phyloP scores from a whole-genome alignment of 1,140 invertebrate species.

The Drosophila ironensis region DNA sequence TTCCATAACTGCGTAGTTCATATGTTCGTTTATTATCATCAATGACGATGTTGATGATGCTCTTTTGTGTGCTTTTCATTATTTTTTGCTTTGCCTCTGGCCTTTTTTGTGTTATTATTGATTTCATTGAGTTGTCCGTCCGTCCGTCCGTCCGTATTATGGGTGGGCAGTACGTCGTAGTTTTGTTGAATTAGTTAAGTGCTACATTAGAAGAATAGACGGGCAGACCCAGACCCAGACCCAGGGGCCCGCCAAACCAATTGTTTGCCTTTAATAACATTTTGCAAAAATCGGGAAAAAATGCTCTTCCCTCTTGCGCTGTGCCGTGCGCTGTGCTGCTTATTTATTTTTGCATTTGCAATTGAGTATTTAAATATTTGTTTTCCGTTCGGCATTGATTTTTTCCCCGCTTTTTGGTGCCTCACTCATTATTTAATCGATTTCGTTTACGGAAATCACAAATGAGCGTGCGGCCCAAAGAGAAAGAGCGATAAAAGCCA shows the following conservation, averaged over 20 bases:
- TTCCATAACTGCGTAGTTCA: constrained; percentile 72
- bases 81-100: constrained; percentile 33
- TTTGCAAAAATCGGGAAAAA: constrained; percentile 15
- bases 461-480: constrained; percentile 22
- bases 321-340: background rate
- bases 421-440: constrained; percentile 69
- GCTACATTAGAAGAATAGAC: constrained; percentile 57
- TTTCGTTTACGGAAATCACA: constrained; percentile 70
- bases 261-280: constrained; percentile 34
- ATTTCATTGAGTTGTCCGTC: constrained; percentile 53
- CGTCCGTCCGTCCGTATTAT: constrained; percentile 20
- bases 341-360: constrained; percentile 48
- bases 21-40: constrained; percentile 38
- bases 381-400: constrained; percentile 41
- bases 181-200: constrained; percentile 78
- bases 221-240: background rate
- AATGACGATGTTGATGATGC: constrained; percentile 46
- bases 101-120: constrained; percentile 47
- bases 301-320: background rate
- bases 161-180: constrained; percentile 63
- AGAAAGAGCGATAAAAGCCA: constrained; percentile 50
- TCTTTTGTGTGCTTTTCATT: constrained; percentile 58
- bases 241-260: constrained; percentile 7
- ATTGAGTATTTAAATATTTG: constrained; percentile 61
- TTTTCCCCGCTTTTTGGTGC: no score